Base-by-base conservation (phyloP, 2,888 invertebrate species). In the Eristalis intricaria region DNA sequence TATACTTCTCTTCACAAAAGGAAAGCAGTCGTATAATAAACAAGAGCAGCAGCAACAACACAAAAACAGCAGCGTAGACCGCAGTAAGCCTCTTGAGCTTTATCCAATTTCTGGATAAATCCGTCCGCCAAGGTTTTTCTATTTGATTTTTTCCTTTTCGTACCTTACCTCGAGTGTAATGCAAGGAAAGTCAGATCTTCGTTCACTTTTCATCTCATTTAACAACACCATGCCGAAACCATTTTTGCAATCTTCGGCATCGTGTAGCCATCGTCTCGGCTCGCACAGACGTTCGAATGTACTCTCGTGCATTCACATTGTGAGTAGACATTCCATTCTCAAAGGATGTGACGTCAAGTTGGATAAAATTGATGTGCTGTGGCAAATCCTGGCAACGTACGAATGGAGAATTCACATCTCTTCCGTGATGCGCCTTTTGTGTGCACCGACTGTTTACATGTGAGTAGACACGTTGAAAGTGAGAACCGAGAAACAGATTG, bases 31-130 rank as follows among this genome's bases (percentile, higher is more conserved):
- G 56, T 64, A 70, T 64, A 35, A 70, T 71, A 79, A 79, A 79
- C 71, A 75, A 68, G 68, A 32, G 11, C 26, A 73, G 66, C 26
- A 76, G 61, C 35, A 35, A 0, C 38, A 66, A 64, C 1, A 26
- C 68, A 56, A 32, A 8, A 32, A 10, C 32, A 32, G 32, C 32
- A 32, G 32, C 32, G 8, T 64, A 71, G 71, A 68, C 75, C 86
- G 50, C 63, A 73, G 79, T 76, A 87, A 84, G 76, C 87, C 87
- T 80, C 87, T 87, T 84, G 87, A 87, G 87, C 80, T 80, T 84
- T 84, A 87, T 84, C 84, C 87, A 87, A 87, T 87, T 87, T 80
- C 76, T 73, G 76, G 76, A 80, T 87, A 87, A 87, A 80, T 84
- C 84, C 60, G 80, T 69, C 76, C 73, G 76, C 78, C 75, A 71